phyloP scores from a whole-genome alignment of 2,888 invertebrate genomes.

The Scaptomyza flava region DNA sequence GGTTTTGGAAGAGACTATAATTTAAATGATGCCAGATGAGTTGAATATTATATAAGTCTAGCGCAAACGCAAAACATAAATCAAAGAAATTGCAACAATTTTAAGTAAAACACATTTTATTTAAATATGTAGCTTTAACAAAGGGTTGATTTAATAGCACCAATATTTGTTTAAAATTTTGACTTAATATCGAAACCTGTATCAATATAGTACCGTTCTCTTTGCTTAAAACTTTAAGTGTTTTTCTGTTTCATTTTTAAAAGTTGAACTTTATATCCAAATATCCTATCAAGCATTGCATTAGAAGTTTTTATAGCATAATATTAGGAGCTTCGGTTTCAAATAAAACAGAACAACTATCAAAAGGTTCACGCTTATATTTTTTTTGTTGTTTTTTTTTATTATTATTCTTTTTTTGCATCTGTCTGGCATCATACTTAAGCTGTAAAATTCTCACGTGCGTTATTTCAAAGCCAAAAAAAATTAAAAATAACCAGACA shows the following conservation, averaged over 20 bases:
- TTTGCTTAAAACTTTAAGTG: too few species aligned
- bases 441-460: slow-evolving; percentile 45
- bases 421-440: slow-evolving; percentile 42
- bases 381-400: too few species aligned
- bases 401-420: not conserved
- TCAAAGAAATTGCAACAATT: not conserved
- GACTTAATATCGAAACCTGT: too few species aligned
- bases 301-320: not conserved
- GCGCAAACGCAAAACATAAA: slow-evolving; percentile 13
- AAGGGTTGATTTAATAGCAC: too few species aligned
- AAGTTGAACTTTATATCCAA: too few species aligned
- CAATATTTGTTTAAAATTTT: too few species aligned
- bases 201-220: too few species aligned
- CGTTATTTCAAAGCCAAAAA: slow-evolving; percentile 21
- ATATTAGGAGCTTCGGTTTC: not conserved
- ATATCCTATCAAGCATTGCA: too few species aligned
- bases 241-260: too few species aligned
- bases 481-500: slow-evolving; percentile 4
- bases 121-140: not conserved
- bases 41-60: slow-evolving; percentile 54
- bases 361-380: too few species aligned
- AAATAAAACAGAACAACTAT: not conserved
- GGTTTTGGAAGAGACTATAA: not conserved
- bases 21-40: slow-evolving; percentile 49
- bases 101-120: not conserved